Percentiles rank a stretch among this genome's conserved stretches.
phyloP scores from a whole-genome alignment of 2,113 vertebrate species.

The Aegypius monachus region DNA sequence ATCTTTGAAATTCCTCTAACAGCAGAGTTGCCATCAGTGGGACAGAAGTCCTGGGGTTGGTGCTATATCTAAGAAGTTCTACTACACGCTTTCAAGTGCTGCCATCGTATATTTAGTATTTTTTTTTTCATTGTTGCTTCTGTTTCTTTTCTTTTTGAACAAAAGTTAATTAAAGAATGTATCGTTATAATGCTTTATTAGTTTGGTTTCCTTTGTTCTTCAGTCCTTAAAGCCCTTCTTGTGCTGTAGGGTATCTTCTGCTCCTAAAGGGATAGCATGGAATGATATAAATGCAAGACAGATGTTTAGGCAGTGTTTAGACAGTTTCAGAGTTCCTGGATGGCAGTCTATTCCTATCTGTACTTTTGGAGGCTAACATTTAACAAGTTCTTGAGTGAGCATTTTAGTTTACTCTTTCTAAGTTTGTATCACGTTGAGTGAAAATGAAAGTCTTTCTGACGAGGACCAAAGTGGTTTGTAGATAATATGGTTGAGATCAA shows the following conservation, averaged over 20 bases:
- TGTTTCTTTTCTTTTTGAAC: not conserved
- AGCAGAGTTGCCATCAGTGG: not conserved
- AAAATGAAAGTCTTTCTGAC: not conserved
- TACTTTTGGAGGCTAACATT: not conserved
- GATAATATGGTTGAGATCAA: not conserved
- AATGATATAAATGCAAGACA: not conserved
- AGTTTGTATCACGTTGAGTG: rapidly evolving
- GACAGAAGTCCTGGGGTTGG: not conserved
- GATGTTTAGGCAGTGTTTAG: not conserved
- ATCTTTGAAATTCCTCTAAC: not conserved
- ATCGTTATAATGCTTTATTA: not conserved
- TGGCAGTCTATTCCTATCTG: not conserved
- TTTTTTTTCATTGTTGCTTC: not conserved
- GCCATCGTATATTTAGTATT: not conserved
- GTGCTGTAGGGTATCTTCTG: not conserved
- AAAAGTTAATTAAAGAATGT: not conserved
- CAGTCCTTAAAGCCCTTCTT: not conserved
- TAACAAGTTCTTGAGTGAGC: not conserved
- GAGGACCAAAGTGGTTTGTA: not conserved
- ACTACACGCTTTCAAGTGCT: not conserved
- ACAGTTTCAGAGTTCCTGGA: not conserved
- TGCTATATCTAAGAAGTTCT: not conserved
- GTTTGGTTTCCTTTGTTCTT: not conserved
- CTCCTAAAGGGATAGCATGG: not conserved
- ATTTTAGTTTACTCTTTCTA: not conserved